Conservation (phyloP, 1,140 invertebrate genomes). For the Luehdorfia chinensis region DNA sequence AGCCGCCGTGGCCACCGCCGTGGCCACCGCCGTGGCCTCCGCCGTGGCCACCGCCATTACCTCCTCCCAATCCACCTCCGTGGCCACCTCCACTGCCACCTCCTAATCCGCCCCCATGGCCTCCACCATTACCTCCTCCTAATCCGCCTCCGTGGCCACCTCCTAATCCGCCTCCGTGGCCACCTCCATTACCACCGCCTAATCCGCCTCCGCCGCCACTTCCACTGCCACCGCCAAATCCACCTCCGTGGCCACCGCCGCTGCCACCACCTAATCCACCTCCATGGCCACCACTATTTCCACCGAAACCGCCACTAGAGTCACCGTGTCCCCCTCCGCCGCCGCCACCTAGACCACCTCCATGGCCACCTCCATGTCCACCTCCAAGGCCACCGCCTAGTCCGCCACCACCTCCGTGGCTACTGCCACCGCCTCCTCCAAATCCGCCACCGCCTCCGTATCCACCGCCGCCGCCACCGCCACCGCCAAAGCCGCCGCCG, state of each 20-base stretch:
- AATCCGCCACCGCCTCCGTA: slow-evolving; percentile 21
- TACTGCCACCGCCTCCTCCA: slow-evolving; percentile 22
- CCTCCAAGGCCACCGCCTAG: slow-evolving; percentile 27
- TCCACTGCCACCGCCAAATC: slow-evolving; percentile 18
- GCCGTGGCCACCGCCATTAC: slow-evolving; percentile 12
- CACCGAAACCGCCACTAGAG: slow-evolving; percentile 17
- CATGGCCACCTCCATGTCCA: slow-evolving; percentile 19
- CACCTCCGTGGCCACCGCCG: slow-evolving; percentile 9
- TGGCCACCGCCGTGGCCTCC: slow-evolving; percentile 19
- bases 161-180: slow-evolving; percentile 16
- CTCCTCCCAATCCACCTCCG: slow-evolving; percentile 22
- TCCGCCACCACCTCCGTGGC: slow-evolving; percentile 22
- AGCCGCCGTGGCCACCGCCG: slow-evolving; percentile 19
- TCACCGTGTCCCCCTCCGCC: slow-evolving; percentile 19
- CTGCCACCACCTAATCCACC: slow-evolving; percentile 24
- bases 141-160: slow-evolving; percentile 18
- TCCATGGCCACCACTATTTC: slow-evolving; percentile 22
- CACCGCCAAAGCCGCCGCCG: slow-evolving; percentile 21
- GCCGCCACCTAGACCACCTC: slow-evolving; percentile 21
- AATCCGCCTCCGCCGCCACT: slow-evolving; percentile 20
- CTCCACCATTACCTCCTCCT: slow-evolving; percentile 21
- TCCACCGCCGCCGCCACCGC: slow-evolving; percentile 21
- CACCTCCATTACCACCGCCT: slow-evolving; percentile 19
- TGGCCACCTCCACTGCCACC: slow-evolving; percentile 15
- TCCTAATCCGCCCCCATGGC: slow-evolving; percentile 18